Base-by-base conservation (phyloP, 2,113 vertebrate species). In the Phycodurus eques region DNA sequence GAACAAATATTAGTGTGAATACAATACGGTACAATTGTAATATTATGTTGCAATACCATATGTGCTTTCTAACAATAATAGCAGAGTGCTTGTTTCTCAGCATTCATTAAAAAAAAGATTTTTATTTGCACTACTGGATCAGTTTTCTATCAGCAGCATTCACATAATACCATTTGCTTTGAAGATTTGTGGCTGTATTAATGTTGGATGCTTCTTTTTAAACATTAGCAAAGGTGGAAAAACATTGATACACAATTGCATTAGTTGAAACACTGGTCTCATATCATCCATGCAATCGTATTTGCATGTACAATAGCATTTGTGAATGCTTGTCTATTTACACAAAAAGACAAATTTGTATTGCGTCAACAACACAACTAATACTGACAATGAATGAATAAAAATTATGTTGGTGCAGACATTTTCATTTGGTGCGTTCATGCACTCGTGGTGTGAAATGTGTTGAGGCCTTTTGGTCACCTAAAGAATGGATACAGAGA, bases 401-500 rank as follows among this genome's bases (percentile, higher is more conserved):
- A 27, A 59, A 12, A 59, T 59, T 2, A 59, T 15, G 27, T 5
- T 59, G 53, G 22, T 13, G 27, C 20, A 31, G 27, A 59, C 56
- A 31, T 15, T 31, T 59, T 59, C 49, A 15, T 31, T 2, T 14
- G 13, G 12, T 59, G 27, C 14, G 2, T 61, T 61, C 59, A 35
- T 22, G 39, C 51, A 62, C 20, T 68, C 12, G 19, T 31, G 5
- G 46, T 54, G 35, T 63, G 35, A 39, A 71, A 67, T 59, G 57
- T 35, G 11, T 72, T 68, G 56, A 19, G 20, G 6, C 13, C 10
- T 60, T 83, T 76, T 67, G 49, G 46, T 74, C 51, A 65, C 57
- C 70, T 67, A 76, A 73, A 67, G 64, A 68, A 62, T 66, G 49
- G 56, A 76, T 66, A 68, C 46, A 53, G 69, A 43, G 46, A 59